Evolutionary conservation across 2,888 invertebrate genomes (phyloP), one percentile per base, ranked within the genome.

Genomic region (Aporophyla nigra): DNA sequence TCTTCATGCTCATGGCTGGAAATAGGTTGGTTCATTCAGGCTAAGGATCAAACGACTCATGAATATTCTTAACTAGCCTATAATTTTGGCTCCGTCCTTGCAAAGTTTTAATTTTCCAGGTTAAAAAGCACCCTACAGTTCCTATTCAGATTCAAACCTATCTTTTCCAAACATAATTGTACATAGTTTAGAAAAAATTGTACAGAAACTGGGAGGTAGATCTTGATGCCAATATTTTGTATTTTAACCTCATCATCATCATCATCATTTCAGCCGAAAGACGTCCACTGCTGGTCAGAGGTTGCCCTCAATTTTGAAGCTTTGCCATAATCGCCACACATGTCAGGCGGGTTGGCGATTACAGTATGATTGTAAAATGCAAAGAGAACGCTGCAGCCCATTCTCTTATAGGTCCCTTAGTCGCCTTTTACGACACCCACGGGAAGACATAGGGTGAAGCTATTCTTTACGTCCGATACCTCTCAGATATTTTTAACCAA

Each of bases 61-160:
- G 80, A 80, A 80, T 82, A 82, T 76, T 76, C 69, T 76, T 76
- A 46, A 61, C 69, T 61, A 40, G 62, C 82, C 82, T 70, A 69
- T 69, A 54, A 59, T 70, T 51, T 62, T 21, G 51, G n/a, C 24
- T 59, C 40, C 27, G 24, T 27, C 49, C 16, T 67, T 6, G n/a
- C 19, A 10, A 16, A 6, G 6, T 71, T 71, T 46, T 68, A 62
- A 67, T 65, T 74, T 69, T 73, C 19, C 27, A 24, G 49, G 21
- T 65, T 10, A 46, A 46, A 81, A 80, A 82, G 54, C 24, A n/a
- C 27, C 54, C 21, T 49, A 66, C 6, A 19, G 19, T 19, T 40
- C 1, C n/a, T 65, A 62, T 75, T 21, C 19, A 46, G 12, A 16
- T 58, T 51, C 7, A 33, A 24, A 51, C 16, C 9, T 19, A 46